Conservation (phyloP, 1,140 invertebrate genomes). For the Physella acuta region DNA sequence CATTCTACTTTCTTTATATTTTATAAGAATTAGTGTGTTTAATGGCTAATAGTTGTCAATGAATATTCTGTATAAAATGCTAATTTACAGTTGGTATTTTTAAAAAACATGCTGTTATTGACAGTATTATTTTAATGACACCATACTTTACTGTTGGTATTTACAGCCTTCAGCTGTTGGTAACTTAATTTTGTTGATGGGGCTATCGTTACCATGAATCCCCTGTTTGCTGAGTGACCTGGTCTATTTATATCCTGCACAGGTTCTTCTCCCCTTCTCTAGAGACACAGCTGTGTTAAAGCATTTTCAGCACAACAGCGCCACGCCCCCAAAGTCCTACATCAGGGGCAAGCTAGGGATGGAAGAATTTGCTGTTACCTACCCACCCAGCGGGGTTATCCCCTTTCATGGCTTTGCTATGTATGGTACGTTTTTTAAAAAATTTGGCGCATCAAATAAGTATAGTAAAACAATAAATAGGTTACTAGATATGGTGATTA, state of each 20-base stretch:
- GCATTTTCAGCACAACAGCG: constrained; percentile 58
- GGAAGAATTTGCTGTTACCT: constrained; percentile 67
- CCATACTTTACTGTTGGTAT: too few relatives aligned
- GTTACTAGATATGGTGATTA: too few relatives aligned
- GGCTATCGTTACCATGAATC: too few relatives aligned
- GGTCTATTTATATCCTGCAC: neutral
- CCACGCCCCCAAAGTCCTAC: constrained; percentile 58
- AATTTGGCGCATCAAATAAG: neutral
- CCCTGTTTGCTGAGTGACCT: neutral
- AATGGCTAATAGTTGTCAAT: too few relatives aligned
- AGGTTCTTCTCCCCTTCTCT: constrained; percentile 91
- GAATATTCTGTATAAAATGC: too few relatives aligned
- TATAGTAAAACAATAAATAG: neutral
- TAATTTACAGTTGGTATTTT: too few relatives aligned
- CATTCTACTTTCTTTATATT: too few relatives aligned
- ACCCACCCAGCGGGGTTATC: constrained; percentile 91
- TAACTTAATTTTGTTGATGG: too few relatives aligned
- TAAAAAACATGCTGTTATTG: too few relatives aligned
- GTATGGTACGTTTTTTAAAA: constrained; percentile 74
- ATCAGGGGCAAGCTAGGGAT: constrained; percentile 57
- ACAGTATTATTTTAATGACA: too few relatives aligned
- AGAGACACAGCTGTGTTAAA: constrained; percentile 79
- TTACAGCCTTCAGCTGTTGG: too few relatives aligned
- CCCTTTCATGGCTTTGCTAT: constrained; percentile 96
- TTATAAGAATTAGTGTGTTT: too few relatives aligned